Percentiles rank a stretch among this genome's conserved stretches.
Evolutionary conservation across 2,888 invertebrate genomes (phyloP).

Genomic region (Priocnemis perturbator): DNA sequence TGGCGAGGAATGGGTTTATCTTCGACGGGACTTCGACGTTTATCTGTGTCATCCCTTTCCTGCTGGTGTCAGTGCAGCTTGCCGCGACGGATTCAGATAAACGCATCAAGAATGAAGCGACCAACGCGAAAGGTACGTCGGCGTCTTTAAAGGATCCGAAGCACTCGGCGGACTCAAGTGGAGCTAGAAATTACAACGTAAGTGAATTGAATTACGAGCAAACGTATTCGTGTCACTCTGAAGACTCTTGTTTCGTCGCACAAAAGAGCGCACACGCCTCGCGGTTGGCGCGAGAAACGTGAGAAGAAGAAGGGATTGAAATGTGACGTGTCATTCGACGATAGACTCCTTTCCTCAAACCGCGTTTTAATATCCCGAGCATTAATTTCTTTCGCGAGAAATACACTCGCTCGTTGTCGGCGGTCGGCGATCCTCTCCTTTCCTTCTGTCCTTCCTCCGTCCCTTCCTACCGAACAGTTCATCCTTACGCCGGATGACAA

Average conservation of each 20-base stretch:
- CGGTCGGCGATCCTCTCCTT: constrained; percentile 7
- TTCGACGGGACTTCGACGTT: background rate
- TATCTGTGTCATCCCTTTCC: background rate
- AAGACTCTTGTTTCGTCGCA: no score
- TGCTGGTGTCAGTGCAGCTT: no score
- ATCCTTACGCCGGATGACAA: constrained; percentile 69
- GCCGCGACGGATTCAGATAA: background rate
- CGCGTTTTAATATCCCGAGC: constrained; percentile 57
- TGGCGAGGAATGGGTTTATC: no score
- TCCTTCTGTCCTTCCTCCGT: constrained; percentile 19
- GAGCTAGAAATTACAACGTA: no score
- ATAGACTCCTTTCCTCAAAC: constrained; percentile 33
- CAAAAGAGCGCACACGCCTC: background rate
- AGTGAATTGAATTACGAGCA: no score
- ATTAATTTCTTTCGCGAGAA: constrained; percentile 53
- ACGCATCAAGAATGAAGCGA: background rate
- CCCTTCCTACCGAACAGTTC: constrained; percentile 33
- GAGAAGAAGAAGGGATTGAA: background rate
- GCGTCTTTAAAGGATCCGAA: background rate
- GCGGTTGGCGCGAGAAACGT: background rate
- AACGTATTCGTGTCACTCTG: no score
- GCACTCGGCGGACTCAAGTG: no score
- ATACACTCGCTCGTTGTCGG: constrained; percentile 35
- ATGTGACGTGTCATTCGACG: constrained; percentile 3
- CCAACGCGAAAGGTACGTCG: background rate